phyloP scores from a whole-genome alignment of 2,888 invertebrate genomes.

The Cosmia trapezina region DNA sequence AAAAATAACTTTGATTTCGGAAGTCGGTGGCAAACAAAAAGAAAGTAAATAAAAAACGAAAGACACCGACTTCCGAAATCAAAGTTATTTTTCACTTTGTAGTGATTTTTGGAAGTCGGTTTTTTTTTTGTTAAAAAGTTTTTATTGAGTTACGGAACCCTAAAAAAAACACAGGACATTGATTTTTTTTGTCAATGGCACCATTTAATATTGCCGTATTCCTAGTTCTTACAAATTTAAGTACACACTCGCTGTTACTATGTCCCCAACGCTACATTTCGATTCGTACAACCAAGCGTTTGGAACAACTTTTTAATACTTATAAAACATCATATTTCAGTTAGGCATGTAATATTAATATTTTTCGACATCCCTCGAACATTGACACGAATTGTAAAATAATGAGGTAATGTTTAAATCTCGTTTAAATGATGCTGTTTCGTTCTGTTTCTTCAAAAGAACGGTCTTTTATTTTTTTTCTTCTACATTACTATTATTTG shows the following conservation, averaged over 20 bases:
- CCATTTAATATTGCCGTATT: neutral
- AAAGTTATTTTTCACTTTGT: no score
- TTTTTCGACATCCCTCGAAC: constrained; percentile 40
- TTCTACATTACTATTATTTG: no score
- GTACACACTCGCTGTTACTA: constrained; percentile 20
- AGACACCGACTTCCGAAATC: no score
- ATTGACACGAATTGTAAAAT: constrained; percentile 48
- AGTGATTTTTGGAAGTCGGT: no score
- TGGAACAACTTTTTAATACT: constrained; percentile 61
- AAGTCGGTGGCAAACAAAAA: no score
- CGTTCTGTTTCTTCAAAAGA: neutral
- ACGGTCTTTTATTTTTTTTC: neutral
- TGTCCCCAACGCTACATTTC: constrained; percentile 43
- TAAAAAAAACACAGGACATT: neutral
- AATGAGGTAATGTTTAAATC: constrained; percentile 23
- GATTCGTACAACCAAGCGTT: constrained; percentile 38
- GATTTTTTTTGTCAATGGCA: neutral
- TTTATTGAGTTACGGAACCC: no score
- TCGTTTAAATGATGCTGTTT: constrained; percentile 9
- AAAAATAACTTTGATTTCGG: no score
- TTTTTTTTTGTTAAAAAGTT: no score
- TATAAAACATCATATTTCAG: constrained; percentile 60
- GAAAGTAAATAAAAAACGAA: no score
- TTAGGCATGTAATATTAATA: constrained; percentile 48
- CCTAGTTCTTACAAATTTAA: neutral